Evolutionary conservation across 2,113 vertebrate species (phyloP), one percentile per base, ranked within the genome.

Genomic region (Thalassarche chlororhynchos): DNA sequence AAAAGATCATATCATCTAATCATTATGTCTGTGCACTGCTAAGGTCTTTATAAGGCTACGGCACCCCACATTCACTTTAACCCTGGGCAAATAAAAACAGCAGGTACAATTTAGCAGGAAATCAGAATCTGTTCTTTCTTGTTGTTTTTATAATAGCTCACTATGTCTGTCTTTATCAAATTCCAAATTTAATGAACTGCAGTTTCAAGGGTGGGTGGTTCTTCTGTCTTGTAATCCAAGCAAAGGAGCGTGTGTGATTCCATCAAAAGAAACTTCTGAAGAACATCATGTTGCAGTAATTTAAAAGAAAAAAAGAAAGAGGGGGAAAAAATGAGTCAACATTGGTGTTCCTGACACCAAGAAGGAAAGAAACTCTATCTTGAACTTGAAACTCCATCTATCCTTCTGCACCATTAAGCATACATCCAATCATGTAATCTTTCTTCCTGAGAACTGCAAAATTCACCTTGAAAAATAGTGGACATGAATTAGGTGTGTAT

Each of bases 291-390:
- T 8, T 46, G 2, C 15, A 46, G 5, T 38, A 62, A 28, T 19
- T 31, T 25, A 40, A 51, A 16, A 5, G 11, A 32, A 21, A 40
- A 52, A 36, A 32, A 24, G 5, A 14, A 5, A 20, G 19, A 4
- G 3, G 12, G 17, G 8, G 1, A 2, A 25, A 20, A 29, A 46
- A n/a, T 1, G 3, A 44, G 31, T 46, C 5, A 46, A 5, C 3
- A 9, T 4, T 24, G 8, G 5, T n/a, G 8, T 42, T 91, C 14
- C n/a, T 17, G 10, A 31, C 18, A 83, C 7, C 10, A 40, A 49
- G 17, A 85, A 14, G 14, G 36, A 24, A 2, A 46, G 4, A 24
- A 92, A n/a, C 4, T 57, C 14, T 40, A 3, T 74, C 11, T 57
- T 9, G 6, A 55, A 5, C 9, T 31, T 55, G 10, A 72, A 68